Percentiles rank a stretch among this genome's conserved stretches.
These are phyloP conservation scores for Chaetodon trifascialis DNA, from an alignment of 2,113 vertebrate genomes.

Conservation along the genomic window DNA sequence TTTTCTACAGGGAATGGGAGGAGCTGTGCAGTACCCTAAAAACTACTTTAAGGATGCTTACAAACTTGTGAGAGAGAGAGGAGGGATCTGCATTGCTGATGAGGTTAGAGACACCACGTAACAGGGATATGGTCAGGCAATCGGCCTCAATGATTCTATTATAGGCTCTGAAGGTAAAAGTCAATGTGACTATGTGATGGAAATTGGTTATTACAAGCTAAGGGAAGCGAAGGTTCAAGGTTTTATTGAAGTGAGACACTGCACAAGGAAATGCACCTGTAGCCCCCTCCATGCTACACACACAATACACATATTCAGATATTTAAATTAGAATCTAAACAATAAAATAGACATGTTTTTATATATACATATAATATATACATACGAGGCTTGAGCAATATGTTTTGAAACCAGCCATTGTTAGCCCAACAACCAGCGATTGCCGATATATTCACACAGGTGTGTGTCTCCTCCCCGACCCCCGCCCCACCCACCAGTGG, in stretches of 20 bases:
- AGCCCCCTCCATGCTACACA: background rate
- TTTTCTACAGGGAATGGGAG: slow-evolving; percentile 89
- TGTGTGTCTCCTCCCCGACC: no score
- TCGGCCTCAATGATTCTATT: background rate
- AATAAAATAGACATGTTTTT: background rate
- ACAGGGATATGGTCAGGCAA: background rate
- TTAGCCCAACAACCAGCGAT: no score
- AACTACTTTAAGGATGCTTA: slow-evolving; percentile 90
- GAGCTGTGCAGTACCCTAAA: slow-evolving; percentile 92
- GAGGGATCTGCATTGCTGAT: slow-evolving; percentile 92
- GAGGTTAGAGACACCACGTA: slow-evolving; percentile 84
- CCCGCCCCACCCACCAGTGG: no score
- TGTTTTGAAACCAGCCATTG: no score
- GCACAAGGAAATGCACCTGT: background rate
- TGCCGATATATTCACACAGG: no score
- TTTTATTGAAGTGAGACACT: background rate
- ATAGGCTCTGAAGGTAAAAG: background rate
- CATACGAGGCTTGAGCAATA: no score
- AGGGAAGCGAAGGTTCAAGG: no score
- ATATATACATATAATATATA: no score
- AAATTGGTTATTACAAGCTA: no score
- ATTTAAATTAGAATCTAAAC: background rate
- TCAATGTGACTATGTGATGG: background rate
- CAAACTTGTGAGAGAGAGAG: slow-evolving; percentile 86
- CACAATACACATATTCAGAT: background rate